These are phyloP conservation scores for Ceryle rudis DNA, from an alignment of 2,797 vertebrate species.

Conservation along the genomic window DNA sequence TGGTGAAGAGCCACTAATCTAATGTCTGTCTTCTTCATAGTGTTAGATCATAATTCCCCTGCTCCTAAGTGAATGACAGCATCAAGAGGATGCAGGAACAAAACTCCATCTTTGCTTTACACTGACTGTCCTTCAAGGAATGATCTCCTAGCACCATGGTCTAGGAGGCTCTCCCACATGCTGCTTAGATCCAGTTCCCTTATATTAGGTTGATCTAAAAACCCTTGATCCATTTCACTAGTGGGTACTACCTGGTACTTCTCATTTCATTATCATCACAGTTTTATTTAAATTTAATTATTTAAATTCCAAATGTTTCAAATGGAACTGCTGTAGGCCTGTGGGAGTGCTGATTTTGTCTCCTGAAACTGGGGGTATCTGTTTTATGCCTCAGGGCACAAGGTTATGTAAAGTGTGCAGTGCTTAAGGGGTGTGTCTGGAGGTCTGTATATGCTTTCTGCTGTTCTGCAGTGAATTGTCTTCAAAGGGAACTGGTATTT, in stretches of 20 bases:
- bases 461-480: background rate
- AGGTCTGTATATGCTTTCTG: background rate
- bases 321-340: background rate
- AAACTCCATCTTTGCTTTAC: background rate
- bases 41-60: background rate
- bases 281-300: background rate
- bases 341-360: background rate
- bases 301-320: background rate
- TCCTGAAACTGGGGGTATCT: accelerated
- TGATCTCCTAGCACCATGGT: background rate
- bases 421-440: background rate
- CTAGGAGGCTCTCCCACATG: background rate
- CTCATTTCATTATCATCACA: background rate
- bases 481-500: background rate
- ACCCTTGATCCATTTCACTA: background rate
- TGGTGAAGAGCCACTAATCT: background rate
- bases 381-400: background rate
- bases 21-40: background rate
- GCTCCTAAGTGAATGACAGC: background rate
- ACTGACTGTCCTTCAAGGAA: background rate
- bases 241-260: background rate
- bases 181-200: background rate
- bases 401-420: background rate
- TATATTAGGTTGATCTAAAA: background rate
- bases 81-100: background rate